Percentiles rank a stretch among this genome's conserved stretches.
These are phyloP conservation scores for Nyctereutes procyonoides DNA, from an alignment of 2,113 vertebrate species.

Conservation along the genomic window DNA sequence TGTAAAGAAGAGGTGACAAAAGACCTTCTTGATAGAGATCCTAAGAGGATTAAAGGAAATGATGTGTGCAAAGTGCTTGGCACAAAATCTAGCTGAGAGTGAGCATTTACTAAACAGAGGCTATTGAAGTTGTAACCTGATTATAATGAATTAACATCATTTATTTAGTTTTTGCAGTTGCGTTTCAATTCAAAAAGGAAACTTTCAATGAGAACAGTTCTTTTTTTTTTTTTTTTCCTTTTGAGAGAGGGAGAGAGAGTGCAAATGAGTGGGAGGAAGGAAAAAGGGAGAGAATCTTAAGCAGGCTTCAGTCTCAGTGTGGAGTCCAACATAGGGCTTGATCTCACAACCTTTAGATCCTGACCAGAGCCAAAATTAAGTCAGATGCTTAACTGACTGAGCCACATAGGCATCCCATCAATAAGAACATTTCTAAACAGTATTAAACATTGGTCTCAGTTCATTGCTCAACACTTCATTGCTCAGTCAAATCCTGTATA, in stretches of 20 bases:
- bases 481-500: neutral
- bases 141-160: neutral
- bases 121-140: neutral
- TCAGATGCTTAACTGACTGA: neutral
- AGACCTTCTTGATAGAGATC: neutral
- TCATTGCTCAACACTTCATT: neutral
- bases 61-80: neutral
- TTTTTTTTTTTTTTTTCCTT: neutral
- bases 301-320: neutral
- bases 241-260: neutral
- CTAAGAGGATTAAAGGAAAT: neutral
- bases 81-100: neutral
- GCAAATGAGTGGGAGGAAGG: neutral
- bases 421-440: neutral
- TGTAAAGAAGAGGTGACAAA: neutral
- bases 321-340: neutral
- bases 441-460: neutral
- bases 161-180: neutral
- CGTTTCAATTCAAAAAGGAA: neutral
- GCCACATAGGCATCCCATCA: neutral
- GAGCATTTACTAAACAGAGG: neutral
- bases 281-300: neutral
- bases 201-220: neutral
- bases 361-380: neutral
- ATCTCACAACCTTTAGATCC: neutral